phyloP scores from a whole-genome alignment of 1,140 invertebrate species.

The Choristoneura fumiferana region DNA sequence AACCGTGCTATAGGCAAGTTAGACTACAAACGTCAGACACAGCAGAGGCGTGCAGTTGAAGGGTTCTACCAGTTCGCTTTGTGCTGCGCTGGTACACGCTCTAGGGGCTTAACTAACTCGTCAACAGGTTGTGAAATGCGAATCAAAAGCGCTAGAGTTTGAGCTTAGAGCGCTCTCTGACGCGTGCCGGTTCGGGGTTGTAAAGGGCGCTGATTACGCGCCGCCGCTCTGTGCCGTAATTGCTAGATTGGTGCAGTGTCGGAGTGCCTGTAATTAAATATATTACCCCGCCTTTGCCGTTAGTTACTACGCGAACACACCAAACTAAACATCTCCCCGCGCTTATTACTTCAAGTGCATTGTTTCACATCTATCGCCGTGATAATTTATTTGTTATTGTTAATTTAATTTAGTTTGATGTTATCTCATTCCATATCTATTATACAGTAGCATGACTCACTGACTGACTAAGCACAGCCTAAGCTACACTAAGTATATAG shows the following conservation, averaged over 20 bases:
- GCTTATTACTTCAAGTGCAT: slow-evolving; percentile 3
- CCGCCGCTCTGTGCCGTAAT: slow-evolving; percentile 61
- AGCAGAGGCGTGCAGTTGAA: slow-evolving; percentile 14
- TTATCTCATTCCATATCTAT: too few species aligned
- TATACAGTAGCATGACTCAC: too few species aligned
- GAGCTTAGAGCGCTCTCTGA: slow-evolving; percentile 51
- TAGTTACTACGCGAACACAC: slow-evolving; percentile 18
- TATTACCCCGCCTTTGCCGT: slow-evolving; percentile 56
- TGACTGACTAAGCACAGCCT: too few species aligned
- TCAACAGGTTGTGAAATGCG: slow-evolving; percentile 74
- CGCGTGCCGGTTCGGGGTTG: slow-evolving; percentile 50
- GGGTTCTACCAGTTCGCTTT: slow-evolving; percentile 50
- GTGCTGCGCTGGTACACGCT: slow-evolving; percentile 48
- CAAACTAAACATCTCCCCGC: slow-evolving; percentile 11
- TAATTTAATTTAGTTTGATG: too few species aligned
- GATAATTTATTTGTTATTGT: slow-evolving; percentile 3
- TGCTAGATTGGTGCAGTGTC: slow-evolving; percentile 66
- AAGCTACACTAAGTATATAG: too few species aligned
- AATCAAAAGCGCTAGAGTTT: slow-evolving; percentile 62
- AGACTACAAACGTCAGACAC: not conserved
- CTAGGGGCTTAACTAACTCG: slow-evolving; percentile 64
- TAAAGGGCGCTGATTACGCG: slow-evolving; percentile 69
- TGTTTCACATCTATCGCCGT: not conserved
- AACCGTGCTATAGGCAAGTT: too few species aligned
- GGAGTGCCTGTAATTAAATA: slow-evolving; percentile 71